These are phyloP conservation scores for Hypselothyrea guttata DNA, from an alignment of 2,888 invertebrate genomes.

Conservation along the genomic window DNA sequence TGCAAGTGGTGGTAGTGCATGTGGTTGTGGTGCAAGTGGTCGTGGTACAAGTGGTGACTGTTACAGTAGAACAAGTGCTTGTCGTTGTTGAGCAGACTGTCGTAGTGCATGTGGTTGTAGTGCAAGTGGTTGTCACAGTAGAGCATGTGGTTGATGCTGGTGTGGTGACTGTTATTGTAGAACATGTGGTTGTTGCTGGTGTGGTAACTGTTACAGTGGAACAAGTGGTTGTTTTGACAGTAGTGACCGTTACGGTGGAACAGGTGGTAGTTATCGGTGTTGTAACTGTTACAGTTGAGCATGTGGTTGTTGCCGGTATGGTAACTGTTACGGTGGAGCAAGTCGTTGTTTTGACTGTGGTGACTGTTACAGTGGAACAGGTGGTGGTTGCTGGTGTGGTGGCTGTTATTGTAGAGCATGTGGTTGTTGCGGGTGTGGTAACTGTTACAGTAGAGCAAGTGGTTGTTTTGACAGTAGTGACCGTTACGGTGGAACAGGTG, in stretches of 20 bases:
- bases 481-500: not conserved
- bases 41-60: not conserved
- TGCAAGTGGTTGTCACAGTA: not conserved
- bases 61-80: too few relatives aligned
- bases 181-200: constrained; percentile 6
- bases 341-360: constrained; percentile 13
- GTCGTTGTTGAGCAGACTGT: constrained; percentile 14
- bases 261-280: constrained; percentile 8
- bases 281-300: not conserved
- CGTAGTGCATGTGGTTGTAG: constrained; percentile 19
- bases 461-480: not conserved
- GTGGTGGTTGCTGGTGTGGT: constrained; percentile 10
- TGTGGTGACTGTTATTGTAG: not conserved
- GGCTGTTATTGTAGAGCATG: not conserved
- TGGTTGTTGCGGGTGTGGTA: constrained; percentile 2
- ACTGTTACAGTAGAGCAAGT: not conserved
- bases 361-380: not conserved
- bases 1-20: constrained; percentile 29
- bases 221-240: constrained; percentile 6
- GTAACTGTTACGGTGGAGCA: not conserved
- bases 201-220: not conserved
- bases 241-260: not conserved
- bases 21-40: constrained; percentile 26
- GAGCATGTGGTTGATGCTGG: constrained; percentile 8
- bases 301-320: constrained; percentile 3